Base-by-base conservation (phyloP, 2,113 vertebrate genomes). In the Psettodes erumei region DNA sequence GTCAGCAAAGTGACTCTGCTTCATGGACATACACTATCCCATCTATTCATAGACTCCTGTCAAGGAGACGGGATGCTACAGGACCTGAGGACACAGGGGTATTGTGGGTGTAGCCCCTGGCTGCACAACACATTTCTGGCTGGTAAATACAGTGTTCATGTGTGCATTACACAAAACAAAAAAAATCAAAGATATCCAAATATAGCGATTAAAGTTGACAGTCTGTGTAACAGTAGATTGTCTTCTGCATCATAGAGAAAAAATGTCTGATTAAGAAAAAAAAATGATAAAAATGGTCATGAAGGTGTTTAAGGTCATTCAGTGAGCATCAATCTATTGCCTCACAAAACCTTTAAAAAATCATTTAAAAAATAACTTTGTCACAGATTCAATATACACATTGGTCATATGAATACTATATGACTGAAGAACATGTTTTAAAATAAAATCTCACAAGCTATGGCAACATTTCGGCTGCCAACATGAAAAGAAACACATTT, bases 41-140 rank as follows among this genome's bases (percentile, higher is more conserved):
- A 45, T 83, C 35, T 76, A 73, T 63, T 58, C 42, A 59, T 65
- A 74, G 59, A 81, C 48, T 76, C 62, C 80, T 78, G 62, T 71
- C 69, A 75, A 68, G 50, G 54, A 47, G 59, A 81, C 35, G 58
- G 61, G 62, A 33, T 59, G 70, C 71, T 11, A 55, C 3, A 10
- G 66, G 42, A 68, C 75, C 68, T 54, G 28, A 68, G 32, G 69
- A 71, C 73, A 74, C 82, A 60, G 53, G 65, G 65, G 82, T 58
- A 84, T 75, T 82, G 61, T 83, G 85, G 75, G 75, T 62, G 77
- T 54, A 63, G 30, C 33, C 60, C 19, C 16, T 62, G 64, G 70
- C 33, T 45, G 85, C 56, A 72, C 30, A 67, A 19, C 38, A 67
- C 30, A 4, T 51, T 74, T 45, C 64, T 71, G 38, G 45, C 62